Conservation (phyloP, 2,888 invertebrate species). For the Calliopum simillimum region DNA sequence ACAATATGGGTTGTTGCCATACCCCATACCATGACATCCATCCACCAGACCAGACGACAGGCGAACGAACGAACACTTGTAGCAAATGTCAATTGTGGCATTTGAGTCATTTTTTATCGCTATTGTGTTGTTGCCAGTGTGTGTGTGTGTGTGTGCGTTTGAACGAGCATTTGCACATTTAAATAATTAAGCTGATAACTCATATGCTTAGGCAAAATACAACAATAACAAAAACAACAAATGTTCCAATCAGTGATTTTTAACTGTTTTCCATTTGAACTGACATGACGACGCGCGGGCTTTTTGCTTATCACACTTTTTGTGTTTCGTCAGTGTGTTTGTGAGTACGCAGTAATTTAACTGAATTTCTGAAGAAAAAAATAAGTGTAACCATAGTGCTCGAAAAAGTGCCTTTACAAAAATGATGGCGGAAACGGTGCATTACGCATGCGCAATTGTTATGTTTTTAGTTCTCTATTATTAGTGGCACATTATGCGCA, state of each 20-base stretch:
- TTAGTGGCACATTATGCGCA: neutral
- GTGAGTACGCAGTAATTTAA: no score
- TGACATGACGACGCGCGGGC: conserved; percentile 2
- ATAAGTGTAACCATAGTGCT: neutral
- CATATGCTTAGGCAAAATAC: neutral
- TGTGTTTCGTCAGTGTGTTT: no score
- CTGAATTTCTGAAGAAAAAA: no score
- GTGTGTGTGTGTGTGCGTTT: no score
- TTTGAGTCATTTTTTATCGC: no score
- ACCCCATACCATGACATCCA: no score
- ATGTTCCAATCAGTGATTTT: conserved; percentile 32
- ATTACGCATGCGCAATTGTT: conserved; percentile 9
- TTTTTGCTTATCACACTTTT: conserved; percentile 3
- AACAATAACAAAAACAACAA: conserved; percentile 7
- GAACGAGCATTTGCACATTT: neutral
- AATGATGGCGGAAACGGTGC: conserved; percentile 22
- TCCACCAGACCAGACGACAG: no score
- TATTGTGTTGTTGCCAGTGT: no score
- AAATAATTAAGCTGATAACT: conserved; percentile 7
- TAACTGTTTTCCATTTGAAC: conserved; percentile 11
- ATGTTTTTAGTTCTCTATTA: neutral
- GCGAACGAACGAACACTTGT: no score
- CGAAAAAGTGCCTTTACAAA: conserved; percentile 2
- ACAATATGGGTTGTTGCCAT: no score
- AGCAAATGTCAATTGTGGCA: no score